Evolutionary conservation across 2,113 vertebrate genomes (phyloP).

Genomic region (Corythaixoides concolor): DNA sequence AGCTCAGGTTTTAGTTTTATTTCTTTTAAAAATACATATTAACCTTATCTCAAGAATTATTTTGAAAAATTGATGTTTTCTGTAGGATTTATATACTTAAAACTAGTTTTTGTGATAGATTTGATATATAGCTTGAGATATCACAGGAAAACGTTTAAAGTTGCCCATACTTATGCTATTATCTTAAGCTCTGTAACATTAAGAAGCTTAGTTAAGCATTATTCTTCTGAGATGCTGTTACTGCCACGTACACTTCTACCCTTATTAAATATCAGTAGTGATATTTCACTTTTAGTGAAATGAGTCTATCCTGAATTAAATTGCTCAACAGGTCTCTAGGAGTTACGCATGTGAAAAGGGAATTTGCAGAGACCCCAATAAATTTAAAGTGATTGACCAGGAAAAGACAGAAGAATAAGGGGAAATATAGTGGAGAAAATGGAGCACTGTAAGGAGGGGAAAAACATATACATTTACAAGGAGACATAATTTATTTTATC

Average conservation of each 20-base stretch:
- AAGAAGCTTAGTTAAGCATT: not conserved
- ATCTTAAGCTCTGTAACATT: not conserved
- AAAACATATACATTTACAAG: not conserved
- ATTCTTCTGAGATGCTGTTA: not conserved
- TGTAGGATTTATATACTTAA: not conserved
- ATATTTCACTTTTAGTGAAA: not conserved
- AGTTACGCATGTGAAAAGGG: not conserved
- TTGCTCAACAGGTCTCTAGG: not conserved
- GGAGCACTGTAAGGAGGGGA: not conserved
- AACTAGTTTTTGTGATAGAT: not conserved
- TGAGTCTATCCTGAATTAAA: not conserved
- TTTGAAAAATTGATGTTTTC: not conserved
- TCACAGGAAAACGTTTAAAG: not conserved
- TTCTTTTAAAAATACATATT: not conserved
- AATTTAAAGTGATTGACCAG: not conserved
- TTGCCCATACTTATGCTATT: not conserved
- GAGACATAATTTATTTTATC: not conserved
- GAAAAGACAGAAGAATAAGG: not conserved
- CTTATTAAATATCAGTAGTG: not conserved
- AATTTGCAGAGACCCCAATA: not conserved
- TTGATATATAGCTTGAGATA: not conserved
- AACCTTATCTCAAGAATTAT: not conserved
- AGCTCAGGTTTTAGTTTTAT: not conserved
- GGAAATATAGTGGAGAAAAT: not conserved
- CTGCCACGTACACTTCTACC: not conserved